Base-by-base conservation (phyloP, 2,888 invertebrate genomes). In the Drosophila barbarae region DNA sequence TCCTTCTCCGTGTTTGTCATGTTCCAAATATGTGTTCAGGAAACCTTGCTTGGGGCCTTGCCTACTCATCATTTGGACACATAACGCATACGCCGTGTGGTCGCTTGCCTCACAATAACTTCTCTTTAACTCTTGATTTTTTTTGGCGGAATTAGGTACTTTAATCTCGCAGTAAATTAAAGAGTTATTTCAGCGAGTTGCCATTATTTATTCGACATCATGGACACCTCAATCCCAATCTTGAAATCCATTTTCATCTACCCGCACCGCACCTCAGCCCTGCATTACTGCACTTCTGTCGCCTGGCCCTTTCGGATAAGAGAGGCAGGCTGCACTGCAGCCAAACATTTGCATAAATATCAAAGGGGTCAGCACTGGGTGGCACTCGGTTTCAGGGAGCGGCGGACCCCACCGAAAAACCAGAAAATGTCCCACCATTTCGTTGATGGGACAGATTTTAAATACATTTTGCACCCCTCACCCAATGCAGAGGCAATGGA, bases 11-110 rank as follows among this genome's bases (percentile, higher is more conserved):
- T 61, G 49, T 57, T 58, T 57, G 38, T 47, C 51, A 51, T 68
- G 66, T 53, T 44, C 9, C 66, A 46, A 46, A 46, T 68, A 35
- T 46, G 44, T 50, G n/a, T 28, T 28, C 44, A 46, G 32, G 46
- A 12, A 13, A 39, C 8, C 60, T 1, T 26, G 30, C 36, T 38
- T 21, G 9, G n/a, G 42, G 26, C 42, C 35, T n/a, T 15, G 23
- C 30, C 32, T 36, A n/a, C 61, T 26, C 65, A 65, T 61, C 54
- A 68, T 73, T 73, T 71, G 71, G 55, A 36, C 65, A 77, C 67
- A 85, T 83, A 69, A 84, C 70, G 86, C 73, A 79, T 80, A 80
- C 85, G 84, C 65, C 75, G 72, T 84, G 84, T 74, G 70, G 28
- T 50, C 59, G 68, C 15, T 52, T 52, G 57, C 44, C 58, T 42